Evolutionary conservation across 2,113 vertebrate genomes (phyloP).

Genomic region (Nothoprocta pentlandii): DNA sequence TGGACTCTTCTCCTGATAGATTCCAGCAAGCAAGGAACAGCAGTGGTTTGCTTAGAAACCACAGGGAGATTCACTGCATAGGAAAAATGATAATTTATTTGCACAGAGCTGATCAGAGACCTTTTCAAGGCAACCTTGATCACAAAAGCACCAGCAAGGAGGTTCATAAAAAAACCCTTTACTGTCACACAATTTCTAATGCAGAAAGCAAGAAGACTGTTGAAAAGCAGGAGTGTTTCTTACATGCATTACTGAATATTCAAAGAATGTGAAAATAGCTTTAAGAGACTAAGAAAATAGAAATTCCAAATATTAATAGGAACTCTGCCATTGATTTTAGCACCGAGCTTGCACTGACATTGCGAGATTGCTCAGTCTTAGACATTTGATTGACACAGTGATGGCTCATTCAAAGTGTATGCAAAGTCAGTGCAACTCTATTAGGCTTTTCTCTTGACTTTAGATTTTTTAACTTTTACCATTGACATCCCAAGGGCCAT

Average conservation of each 20-base stretch:
- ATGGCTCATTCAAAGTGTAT: slow-evolving; percentile 78
- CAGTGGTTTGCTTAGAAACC: background rate
- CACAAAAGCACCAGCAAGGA: slow-evolving; percentile 54
- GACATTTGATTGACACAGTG: slow-evolving; percentile 79
- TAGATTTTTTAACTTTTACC: slow-evolving; percentile 69
- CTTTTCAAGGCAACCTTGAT: slow-evolving; percentile 35
- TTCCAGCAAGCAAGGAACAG: background rate
- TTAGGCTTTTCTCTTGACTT: slow-evolving; percentile 72
- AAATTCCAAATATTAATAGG: slow-evolving; percentile 71
- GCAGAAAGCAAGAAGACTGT: slow-evolving; percentile 50
- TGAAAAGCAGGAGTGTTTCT: slow-evolving; percentile 50
- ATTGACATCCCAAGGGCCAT: slow-evolving; percentile 72
- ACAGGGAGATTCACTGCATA: background rate
- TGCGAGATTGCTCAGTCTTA: slow-evolving; percentile 66
- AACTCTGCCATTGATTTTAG: slow-evolving; percentile 74
- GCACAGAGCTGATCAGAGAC: slow-evolving; percentile 19
- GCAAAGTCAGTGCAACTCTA: slow-evolving; percentile 69
- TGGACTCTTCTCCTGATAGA: background rate
- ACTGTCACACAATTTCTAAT: slow-evolving; percentile 52
- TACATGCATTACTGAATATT: slow-evolving; percentile 44
- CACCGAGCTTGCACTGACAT: slow-evolving; percentile 67
- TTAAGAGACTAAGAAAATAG: slow-evolving; percentile 64
- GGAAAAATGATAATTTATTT: background rate
- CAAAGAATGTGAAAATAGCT: slow-evolving; percentile 57
- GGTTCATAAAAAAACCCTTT: slow-evolving; percentile 46